A percentile compares a stretch with the other conserved stretches of the same genome.
Evolutionary conservation across 1,140 invertebrate species (phyloP).

Genomic region (Drosophila kohkoa): DNA sequence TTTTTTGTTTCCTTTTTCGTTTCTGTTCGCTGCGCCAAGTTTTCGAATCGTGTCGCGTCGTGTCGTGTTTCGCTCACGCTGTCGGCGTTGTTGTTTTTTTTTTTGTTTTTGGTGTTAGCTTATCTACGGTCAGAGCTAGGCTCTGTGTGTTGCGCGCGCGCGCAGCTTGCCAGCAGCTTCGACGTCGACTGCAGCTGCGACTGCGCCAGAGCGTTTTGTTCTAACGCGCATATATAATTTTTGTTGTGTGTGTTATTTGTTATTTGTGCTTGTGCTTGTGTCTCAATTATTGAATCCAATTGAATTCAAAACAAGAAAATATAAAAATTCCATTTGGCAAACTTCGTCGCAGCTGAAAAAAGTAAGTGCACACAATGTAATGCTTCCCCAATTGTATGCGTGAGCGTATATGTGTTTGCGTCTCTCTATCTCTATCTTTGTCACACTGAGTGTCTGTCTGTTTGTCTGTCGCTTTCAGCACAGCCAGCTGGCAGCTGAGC

Average conservation of each 20-base stretch:
- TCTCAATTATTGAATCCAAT: constrained; percentile 5
- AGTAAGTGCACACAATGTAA: constrained; percentile 39
- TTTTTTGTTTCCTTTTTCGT: constrained; percentile 19
- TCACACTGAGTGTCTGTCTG: constrained; percentile 7
- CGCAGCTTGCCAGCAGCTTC: constrained; percentile 44
- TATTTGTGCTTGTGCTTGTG: constrained; percentile 25
- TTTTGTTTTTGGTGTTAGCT: background rate
- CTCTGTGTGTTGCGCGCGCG: constrained; percentile 53
- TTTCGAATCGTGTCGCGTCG: constrained; percentile 19
- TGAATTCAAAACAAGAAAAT: constrained; percentile 5
- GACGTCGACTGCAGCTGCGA: constrained; percentile 8
- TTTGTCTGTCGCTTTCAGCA: constrained; percentile 10
- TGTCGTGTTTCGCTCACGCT: constrained; percentile 5
- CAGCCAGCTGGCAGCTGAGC: constrained; percentile 40
- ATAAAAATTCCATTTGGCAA: background rate
- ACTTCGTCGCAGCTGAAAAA: constrained; percentile 19
- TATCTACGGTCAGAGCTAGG: constrained; percentile 16
- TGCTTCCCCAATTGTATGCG: constrained; percentile 27
- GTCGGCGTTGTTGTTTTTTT: background rate
- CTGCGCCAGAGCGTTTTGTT: constrained; percentile 30
- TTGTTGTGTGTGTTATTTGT: constrained; percentile 35
- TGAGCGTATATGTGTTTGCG: too few species aligned
- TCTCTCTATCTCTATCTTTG: constrained; percentile 4
- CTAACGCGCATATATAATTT: constrained; percentile 25
- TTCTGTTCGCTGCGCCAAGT: constrained; percentile 29